Percentiles rank a stretch among this genome's conserved stretches.
phyloP scores from a whole-genome alignment of 2,888 invertebrate species.

The Belgica antarctica region DNA sequence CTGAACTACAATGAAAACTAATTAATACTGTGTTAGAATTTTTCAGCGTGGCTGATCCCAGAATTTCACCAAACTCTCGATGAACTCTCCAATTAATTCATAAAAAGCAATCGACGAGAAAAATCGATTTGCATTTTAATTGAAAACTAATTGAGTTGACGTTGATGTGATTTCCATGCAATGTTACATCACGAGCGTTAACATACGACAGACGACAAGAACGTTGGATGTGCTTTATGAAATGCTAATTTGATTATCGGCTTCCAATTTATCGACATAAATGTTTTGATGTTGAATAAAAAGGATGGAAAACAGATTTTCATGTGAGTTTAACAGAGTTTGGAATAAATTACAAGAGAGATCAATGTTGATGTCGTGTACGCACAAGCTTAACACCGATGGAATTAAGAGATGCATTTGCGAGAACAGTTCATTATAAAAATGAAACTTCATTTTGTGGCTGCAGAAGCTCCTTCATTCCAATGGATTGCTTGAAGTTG shows the following conservation, averaged over 20 bases:
- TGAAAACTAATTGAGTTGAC: not conserved
- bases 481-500: too few species aligned
- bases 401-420: too few species aligned
- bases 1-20: not conserved
- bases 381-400: too few species aligned
- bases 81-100: too few species aligned
- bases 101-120: not conserved
- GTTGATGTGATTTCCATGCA: not conserved
- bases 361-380: too few species aligned
- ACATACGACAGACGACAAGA: not conserved
- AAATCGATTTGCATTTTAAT: constrained; percentile 5
- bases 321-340: too few species aligned
- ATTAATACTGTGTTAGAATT: not conserved
- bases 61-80: not conserved
- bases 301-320: too few species aligned
- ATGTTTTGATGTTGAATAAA: too few species aligned
- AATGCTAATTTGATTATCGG: not conserved
- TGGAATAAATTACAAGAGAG: too few species aligned
- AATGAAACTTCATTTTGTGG: too few species aligned
- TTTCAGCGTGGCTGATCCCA: not conserved
- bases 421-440: too few species aligned
- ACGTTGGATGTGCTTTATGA: not conserved
- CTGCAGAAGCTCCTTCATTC: too few species aligned
- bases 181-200: not conserved
- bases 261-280: not conserved